Base-by-base conservation (phyloP, 2,113 vertebrate genomes). In the Platichthys stellatus region DNA sequence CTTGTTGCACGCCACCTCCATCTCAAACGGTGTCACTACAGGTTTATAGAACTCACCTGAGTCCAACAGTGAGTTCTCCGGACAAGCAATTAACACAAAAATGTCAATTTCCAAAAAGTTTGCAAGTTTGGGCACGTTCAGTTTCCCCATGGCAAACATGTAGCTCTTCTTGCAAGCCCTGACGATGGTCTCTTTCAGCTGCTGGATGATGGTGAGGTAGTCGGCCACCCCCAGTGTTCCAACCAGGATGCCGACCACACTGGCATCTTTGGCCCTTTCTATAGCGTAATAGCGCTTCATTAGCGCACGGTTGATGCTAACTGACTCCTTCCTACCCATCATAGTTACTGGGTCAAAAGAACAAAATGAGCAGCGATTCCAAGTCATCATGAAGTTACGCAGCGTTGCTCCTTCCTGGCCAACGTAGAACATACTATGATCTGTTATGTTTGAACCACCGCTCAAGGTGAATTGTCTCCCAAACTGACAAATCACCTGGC, bases 41-140 rank as follows among this genome's bases (percentile, higher is more conserved):
- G 98, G 97, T 31, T 92, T 95, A 83, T 97, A 98, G 84, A 97
- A 98, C 1, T 94, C 95, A 2, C 91, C 89, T 2, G 95, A 96
- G 82, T 97, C 95, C 91, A 97, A 83, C 81, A 99, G 82, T 0
- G 96, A 95, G 84, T 97, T 97, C 89, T 98, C 96, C 8, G 97
- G 93, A 66, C 98, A 99, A 1, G 98, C 95, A 18, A 99, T 91
- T 14, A 99, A 86, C 62, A 99, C 97, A 0, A 97, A 99, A 57
- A 99, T 69, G 68, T 99, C 98, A 62, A 99, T 94, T 82, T 99
- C 98, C 0, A 93, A 89, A 82, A 99, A 99, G 92, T 99, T 99
- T 53, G 98, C 98, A 15, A 99, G 93, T 72, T 99, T 99, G 58
- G 97, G 90, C 0, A 97, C 97, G 2, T 96, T 99, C 0, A 96